phyloP scores from a whole-genome alignment of 2,888 invertebrate species.

The Sialis lutaria region DNA sequence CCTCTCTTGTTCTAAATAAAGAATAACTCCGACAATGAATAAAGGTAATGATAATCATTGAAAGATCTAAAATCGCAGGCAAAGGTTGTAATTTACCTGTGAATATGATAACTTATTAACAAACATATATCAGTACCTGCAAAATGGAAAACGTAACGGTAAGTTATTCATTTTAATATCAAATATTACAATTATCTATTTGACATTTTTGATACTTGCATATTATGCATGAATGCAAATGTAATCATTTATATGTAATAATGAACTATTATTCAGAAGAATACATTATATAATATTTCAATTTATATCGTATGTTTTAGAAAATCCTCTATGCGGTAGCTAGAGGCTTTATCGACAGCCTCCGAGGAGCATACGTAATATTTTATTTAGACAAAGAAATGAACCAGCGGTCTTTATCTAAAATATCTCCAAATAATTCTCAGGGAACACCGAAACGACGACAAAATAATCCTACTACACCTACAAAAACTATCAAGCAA shows the following conservation, averaged over 20 bases:
- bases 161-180: background rate
- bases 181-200: background rate
- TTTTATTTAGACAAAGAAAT: slow-evolving; percentile 67
- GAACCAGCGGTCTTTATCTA: slow-evolving; percentile 39
- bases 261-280: background rate
- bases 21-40: background rate
- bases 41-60: too few relatives aligned
- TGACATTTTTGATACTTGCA: background rate
- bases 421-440: slow-evolving; percentile 32
- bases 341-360: slow-evolving; percentile 61
- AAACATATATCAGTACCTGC: too few relatives aligned
- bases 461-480: slow-evolving; percentile 18
- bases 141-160: background rate
- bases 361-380: slow-evolving; percentile 57
- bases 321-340: slow-evolving; percentile 44
- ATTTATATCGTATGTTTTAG: slow-evolving; percentile 27
- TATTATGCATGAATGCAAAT: too few relatives aligned
- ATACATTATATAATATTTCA: background rate
- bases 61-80: too few relatives aligned
- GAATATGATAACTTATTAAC: too few relatives aligned
- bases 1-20: background rate
- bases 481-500: slow-evolving; percentile 24
- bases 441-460: slow-evolving; percentile 27
- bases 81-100: too few relatives aligned
- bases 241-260: background rate